These are phyloP conservation scores for Oreochromis niloticus DNA, from an alignment of 2,113 vertebrate genomes.

Conservation along the genomic window DNA sequence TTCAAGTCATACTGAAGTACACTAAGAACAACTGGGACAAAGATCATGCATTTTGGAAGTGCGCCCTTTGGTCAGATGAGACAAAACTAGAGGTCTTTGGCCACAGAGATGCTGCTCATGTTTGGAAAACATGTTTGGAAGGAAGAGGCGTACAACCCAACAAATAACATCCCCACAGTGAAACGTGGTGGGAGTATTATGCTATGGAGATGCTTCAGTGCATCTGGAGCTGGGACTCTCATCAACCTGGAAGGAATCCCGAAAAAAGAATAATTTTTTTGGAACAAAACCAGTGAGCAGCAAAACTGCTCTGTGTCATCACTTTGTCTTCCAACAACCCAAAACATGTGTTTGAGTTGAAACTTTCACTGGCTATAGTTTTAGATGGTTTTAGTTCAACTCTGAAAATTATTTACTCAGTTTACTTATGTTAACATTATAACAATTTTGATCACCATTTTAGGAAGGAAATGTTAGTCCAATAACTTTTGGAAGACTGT, in stretches of 20 bases:
- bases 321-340: not conserved
- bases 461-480: not conserved
- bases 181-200: not conserved
- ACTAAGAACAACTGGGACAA: not conserved
- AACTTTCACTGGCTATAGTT: not conserved
- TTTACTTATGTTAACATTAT: not conserved
- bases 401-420: fast-evolving
- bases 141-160: not conserved
- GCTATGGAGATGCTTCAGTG: not conserved
- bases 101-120: not conserved
- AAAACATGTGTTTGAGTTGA: not conserved
- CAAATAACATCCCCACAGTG: not conserved
- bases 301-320: not conserved
- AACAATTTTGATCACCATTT: not conserved
- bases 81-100: not conserved
- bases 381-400: not conserved
- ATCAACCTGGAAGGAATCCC: not conserved
- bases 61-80: not conserved
- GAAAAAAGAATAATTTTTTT: not conserved
- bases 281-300: not conserved
- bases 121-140: not conserved
- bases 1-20: not conserved
- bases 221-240: not conserved
- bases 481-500: not conserved
- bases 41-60: not conserved